Evolutionary conservation across 2,888 invertebrate species (phyloP), one percentile per base, ranked within the genome.

Genomic region (Empis livida): DNA sequence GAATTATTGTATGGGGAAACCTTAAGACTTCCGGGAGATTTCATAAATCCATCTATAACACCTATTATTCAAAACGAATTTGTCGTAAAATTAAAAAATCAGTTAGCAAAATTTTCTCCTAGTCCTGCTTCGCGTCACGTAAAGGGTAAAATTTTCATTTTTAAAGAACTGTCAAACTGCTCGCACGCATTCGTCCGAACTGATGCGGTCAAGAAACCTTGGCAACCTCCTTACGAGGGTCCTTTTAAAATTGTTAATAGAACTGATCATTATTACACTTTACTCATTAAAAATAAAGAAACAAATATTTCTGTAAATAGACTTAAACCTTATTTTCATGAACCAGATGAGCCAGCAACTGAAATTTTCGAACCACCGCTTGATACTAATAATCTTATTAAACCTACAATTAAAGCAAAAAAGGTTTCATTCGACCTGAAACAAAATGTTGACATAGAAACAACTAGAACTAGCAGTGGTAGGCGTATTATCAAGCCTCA

Each of bases 151-250:
- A 32, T 32, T 32, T 32, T 32, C 13, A 32, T 32, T 13, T 13
- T 13, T 13, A 32, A 32, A 32, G 10, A 10, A 32, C 13, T 32
- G 13, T 10, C 32, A 32, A 32, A 50, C 42, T 46, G 46, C 17
- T 43, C 51, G 8, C 53, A 54, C 31, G 56, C 56, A 5, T 55
- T 55, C 43, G 15, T 58, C 2, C 23, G 56, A 40, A 39, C 51
- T 27, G 51, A 56, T 35, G 40, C 52, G 1, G 49, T 56, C 5
- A 46, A 49, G 31, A 49, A 48, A 43, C 49, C 55, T 10, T 40
- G 57, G 8, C 49, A 53, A 44, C 42, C 44, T 3, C 51, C 53
- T n/a, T 55, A 56, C 47, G 48, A 51, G 23, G 54, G 55, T 1
- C 55, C 55, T 17, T 53, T 40, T 42, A 43, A 45, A 41, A 54